Evolutionary conservation across 1,140 invertebrate species (phyloP), one percentile per base, ranked within the genome.

Genomic region (Pinna nobilis): DNA sequence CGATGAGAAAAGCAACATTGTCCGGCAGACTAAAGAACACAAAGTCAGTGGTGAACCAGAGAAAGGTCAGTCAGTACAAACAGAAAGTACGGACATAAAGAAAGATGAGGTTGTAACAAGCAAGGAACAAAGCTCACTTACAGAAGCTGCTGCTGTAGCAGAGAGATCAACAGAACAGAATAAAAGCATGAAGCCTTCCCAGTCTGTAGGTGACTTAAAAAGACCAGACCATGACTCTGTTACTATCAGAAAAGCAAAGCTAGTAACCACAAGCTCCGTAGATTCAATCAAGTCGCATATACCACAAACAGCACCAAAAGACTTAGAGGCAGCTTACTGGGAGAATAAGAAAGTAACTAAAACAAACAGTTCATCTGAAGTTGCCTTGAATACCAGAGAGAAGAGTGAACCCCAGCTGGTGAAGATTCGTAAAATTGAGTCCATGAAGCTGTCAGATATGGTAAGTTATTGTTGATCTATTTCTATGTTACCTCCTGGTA

Each of bases 341-440:
- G 61, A 72, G 30, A 51, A 47, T 23, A 20, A 39, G 47, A 63
- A 63, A 63, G 57, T 41, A 7, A 59, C 9, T 50, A 53, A 47
- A 28, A 33, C 28, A 20, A 49, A 35, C 20, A 25, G 3, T 25
- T 11, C 51, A 13, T 47, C 61, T 20, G 44, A 25, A 6, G 66
- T 76, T 35, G 76, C 70, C n/a, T 47, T 49, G 35, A 49, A 74
- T 30, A 32, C 47, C 39, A 78, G 57, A 81, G 33, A 76, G 32
- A 75, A 75, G 51, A 76, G 66, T 69, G 64, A 77, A 61, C 84
- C 84, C 3, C 79, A 81, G 30, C 70, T 86, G 28, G 77, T 77
- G 74, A 80, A 74, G 63, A 81, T 84, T 32, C 81, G 76, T 37
- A 80, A 81, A 55, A 44, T 84, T 65, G 79, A 80, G 13, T 84